Base-by-base conservation (phyloP, 1,140 invertebrate genomes). In the Samia ricini region DNA sequence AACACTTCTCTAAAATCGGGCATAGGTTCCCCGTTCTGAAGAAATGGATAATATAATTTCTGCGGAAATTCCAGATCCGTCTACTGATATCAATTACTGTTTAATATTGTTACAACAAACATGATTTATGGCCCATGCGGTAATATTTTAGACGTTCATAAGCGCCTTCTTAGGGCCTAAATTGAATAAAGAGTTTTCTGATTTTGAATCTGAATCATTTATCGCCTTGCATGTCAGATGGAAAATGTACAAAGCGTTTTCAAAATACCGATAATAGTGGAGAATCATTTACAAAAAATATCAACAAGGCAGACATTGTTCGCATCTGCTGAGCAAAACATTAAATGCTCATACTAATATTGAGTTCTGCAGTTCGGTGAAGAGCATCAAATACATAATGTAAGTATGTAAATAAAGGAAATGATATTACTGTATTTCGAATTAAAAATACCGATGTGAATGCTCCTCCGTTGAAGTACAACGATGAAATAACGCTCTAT, bases 401-500 rank as follows among this genome's bases (percentile, higher is more conserved):
- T 33, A 58, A 58, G 10, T 48, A 61, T 51, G 48, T 54, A 2
- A 2, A 61, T 54, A 33, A 61, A 61, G 50, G 60, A 12, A 61
- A 29, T 54, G 60, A 61, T 54, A 22, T 51, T n/a, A 50, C 60
- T 54, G 24, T 61, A 12, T 61, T 61, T 51, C 1, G 51, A 64
- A 21, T 64, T 12, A 24, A 64, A 59, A 64, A 64, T 23, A 64
- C 22, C 18, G 18, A 56, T 56, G 24, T 56, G 4, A 56, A 56
- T 56, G 55, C 23, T 29, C 55, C 23, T 29, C 55, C 55, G 8
- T 0, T 64, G 21, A 64, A 64, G 59, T 59, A 64, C 59, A 64
- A 64, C 33, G 56, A 64, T 36, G 56, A 67, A 62, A 67, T 67
- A 59, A 63, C 60, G 12, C 49, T 55, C 5, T 68, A 71, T 24